Conservation (phyloP, 2,113 vertebrate species). For the Uropsilus gracilis region DNA sequence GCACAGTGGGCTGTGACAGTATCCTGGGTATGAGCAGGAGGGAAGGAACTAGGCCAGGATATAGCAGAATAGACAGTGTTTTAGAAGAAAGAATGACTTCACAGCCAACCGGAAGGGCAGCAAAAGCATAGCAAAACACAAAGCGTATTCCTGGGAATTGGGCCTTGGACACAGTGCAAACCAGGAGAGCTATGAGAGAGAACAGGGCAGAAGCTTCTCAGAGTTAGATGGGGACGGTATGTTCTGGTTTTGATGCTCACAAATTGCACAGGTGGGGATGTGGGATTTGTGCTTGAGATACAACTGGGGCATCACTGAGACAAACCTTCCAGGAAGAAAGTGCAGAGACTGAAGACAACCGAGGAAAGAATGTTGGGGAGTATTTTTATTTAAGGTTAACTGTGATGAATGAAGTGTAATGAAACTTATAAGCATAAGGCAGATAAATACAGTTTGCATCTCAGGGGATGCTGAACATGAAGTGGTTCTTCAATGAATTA, state of each 20-base stretch:
- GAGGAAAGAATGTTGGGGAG: not conserved
- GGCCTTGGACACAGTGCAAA: not conserved
- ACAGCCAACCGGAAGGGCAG: not conserved
- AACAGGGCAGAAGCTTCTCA: not conserved
- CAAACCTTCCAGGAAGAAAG: not conserved
- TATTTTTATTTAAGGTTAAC: not conserved
- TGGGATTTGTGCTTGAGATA: fast-evolving
- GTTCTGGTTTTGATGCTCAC: fast-evolving
- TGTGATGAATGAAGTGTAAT: not conserved
- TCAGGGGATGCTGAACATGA: fast-evolving
- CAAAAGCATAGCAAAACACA: not conserved
- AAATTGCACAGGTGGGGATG: fast-evolving
- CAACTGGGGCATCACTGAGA: not conserved
- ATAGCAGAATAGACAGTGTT: not conserved
- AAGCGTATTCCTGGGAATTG: not conserved
- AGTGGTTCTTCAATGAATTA: not conserved
- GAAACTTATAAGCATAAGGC: not conserved
- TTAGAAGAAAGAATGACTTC: not conserved
- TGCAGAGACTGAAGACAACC: not conserved
- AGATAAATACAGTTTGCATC: not conserved
- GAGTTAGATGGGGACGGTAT: not conserved
- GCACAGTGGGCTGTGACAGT: not conserved
- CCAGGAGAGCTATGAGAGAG: not conserved
- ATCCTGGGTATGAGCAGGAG: too few species aligned
- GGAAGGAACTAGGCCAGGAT: not conserved